Percentiles rank a stretch among this genome's conserved stretches.
Conservation (phyloP, 2,113 vertebrate species). For the Murina feae region DNA sequence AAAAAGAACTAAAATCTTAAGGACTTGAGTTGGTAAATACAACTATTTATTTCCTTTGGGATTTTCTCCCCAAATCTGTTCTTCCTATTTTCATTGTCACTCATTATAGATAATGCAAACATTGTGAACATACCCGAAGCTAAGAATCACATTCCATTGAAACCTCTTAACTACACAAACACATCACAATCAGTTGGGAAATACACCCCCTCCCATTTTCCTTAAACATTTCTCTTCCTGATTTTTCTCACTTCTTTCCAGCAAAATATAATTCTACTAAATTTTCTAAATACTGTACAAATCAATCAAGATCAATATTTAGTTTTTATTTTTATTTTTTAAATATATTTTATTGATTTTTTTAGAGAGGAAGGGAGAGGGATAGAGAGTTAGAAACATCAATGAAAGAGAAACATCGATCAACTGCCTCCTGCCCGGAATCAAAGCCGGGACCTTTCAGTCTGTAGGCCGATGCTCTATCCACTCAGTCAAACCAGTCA, state of each 20-base stretch:
- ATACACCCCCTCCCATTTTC: neutral
- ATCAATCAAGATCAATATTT: neutral
- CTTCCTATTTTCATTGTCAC: neutral
- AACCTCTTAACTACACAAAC: neutral
- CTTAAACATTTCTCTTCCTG: neutral
- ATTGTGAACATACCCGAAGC: neutral
- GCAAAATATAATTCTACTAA: neutral
- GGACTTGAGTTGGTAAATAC: neutral
- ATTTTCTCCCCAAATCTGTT: neutral
- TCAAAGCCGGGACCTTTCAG: too few species aligned
- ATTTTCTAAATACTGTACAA: neutral
- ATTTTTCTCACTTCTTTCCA: neutral
- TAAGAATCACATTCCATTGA: neutral
- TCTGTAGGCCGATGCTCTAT: too few species aligned
- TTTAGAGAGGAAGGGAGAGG: too few species aligned
- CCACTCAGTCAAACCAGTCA: too few species aligned
- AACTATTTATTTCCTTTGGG: neutral
- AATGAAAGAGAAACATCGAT: too few species aligned
- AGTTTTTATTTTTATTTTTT: too few species aligned
- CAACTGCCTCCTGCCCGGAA: too few species aligned
- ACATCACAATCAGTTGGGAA: neutral
- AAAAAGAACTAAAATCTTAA: neutral
- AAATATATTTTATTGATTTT: too few species aligned
- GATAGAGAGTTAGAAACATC: too few species aligned
- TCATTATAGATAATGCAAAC: neutral